A percentile compares a stretch with the other conserved stretches of the same genome.
Conservation (phyloP, 2,888 invertebrate genomes). For the Pediacus dermestoides region DNA sequence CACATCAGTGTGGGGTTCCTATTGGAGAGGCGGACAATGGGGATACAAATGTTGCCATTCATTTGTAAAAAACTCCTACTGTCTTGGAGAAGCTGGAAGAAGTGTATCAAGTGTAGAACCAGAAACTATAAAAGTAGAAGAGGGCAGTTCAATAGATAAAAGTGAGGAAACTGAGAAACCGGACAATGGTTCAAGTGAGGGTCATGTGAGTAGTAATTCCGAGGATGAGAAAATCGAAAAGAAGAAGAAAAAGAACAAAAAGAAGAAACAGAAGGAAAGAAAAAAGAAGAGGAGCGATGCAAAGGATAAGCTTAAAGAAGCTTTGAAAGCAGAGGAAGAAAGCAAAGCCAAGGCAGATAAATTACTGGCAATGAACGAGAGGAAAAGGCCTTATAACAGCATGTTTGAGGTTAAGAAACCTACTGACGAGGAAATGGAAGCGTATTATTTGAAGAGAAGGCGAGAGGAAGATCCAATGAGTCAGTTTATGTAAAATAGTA, state of each 20-base stretch:
- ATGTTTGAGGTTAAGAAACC: slow-evolving; percentile 81
- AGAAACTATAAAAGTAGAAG: slow-evolving; percentile 30
- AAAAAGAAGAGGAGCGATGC: slow-evolving; percentile 45
- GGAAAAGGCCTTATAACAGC: slow-evolving; percentile 91
- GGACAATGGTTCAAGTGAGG: slow-evolving; percentile 34
- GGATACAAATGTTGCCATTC: slow-evolving; percentile 96
- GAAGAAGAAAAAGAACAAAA: slow-evolving; percentile 55
- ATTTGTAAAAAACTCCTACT: slow-evolving; percentile 84
- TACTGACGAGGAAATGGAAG: slow-evolving; percentile 90
- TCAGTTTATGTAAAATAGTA: slow-evolving; percentile 48
- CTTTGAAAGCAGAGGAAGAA: slow-evolving; percentile 63
- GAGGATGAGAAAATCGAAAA: too few relatives aligned
- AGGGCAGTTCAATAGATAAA: slow-evolving; percentile 20
- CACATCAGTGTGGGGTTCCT: slow-evolving; percentile 93
- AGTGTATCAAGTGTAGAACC: slow-evolving; percentile 27
- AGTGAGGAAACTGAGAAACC: slow-evolving; percentile 21
- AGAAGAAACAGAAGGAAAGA: slow-evolving; percentile 52
- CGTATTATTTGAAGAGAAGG: slow-evolving; percentile 80
- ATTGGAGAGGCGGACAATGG: slow-evolving; percentile 90
- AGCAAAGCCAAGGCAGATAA: slow-evolving; percentile 60
- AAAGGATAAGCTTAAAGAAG: slow-evolving; percentile 60
- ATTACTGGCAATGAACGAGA: slow-evolving; percentile 73
- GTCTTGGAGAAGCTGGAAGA: slow-evolving; percentile 72
- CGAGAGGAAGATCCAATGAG: slow-evolving; percentile 93
- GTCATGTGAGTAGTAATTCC: slow-evolving; percentile 18